Percentiles rank a stretch among this genome's conserved stretches.
Evolutionary conservation across 2,797 vertebrate species (phyloP).

Genomic region (Enoplosus armatus): DNA sequence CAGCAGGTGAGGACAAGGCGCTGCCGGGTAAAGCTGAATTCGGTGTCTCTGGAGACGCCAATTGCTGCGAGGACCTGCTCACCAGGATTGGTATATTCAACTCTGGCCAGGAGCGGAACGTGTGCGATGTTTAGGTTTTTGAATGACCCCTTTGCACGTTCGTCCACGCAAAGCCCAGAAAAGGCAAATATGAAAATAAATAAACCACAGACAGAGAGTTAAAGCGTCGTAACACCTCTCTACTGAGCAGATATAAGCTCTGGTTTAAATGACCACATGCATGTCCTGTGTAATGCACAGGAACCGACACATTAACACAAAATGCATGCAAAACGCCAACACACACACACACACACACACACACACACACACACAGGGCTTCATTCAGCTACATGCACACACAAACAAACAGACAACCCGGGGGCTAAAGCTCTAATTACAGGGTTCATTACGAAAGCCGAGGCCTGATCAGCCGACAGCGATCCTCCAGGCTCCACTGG

Average conservation of each 20-base stretch:
- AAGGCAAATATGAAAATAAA: not conserved
- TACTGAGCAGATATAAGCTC: too few species aligned
- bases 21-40: not conserved
- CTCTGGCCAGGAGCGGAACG: too few species aligned
- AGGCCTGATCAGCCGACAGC: conserved; percentile 27
- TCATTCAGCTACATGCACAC: not conserved
- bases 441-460: conserved; percentile 34
- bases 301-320: not conserved
- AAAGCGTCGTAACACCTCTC: not conserved
- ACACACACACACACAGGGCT: conserved; percentile 4
- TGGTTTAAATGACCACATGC: not conserved
- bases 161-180: too few species aligned
- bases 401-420: conserved; percentile 10
- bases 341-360: conserved; percentile 3
- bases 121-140: too few species aligned
- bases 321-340: not conserved
- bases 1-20: not conserved
- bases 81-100: too few species aligned
- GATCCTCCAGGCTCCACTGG: conserved; percentile 14
- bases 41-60: not conserved
- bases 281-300: too few species aligned
- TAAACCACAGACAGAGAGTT: not conserved
- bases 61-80: too few species aligned
- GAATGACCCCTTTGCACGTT: too few species aligned
- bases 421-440: conserved; percentile 27